phyloP scores from a whole-genome alignment of 1,140 invertebrate species.

The Theocolax elegans region DNA sequence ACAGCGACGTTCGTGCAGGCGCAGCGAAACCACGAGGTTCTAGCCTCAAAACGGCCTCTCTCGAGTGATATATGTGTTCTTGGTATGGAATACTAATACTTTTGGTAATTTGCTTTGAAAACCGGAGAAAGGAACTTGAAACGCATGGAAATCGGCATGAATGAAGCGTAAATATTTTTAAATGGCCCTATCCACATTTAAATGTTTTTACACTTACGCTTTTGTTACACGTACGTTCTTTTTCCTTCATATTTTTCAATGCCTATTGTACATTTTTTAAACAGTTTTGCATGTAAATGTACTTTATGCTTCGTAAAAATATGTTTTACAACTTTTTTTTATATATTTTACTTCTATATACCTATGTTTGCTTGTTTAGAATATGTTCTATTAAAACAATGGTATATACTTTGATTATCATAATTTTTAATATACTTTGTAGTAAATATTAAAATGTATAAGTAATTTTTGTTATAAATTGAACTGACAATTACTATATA shows the following conservation, averaged over 20 bases:
- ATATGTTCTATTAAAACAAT: no score
- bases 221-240: background rate
- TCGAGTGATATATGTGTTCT: constrained; percentile 23
- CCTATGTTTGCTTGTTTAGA: no score
- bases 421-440: no score
- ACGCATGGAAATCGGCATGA: constrained; percentile 22
- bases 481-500: no score
- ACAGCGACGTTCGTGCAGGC: constrained; percentile 16
- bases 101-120: constrained; percentile 24
- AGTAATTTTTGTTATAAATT: no score
- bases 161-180: constrained; percentile 22
- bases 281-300: no score
- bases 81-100: constrained; percentile 31
- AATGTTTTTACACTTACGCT: background rate
- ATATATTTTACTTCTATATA: no score
- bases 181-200: background rate
- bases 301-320: no score
- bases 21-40: constrained; percentile 9
- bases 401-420: no score
- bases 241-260: background rate
- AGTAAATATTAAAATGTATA: no score
- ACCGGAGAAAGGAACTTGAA: background rate
- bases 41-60: background rate
- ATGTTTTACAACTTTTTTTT: no score
- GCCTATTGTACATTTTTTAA: background rate